Evolutionary conservation across 2,797 vertebrate genomes (phyloP).

Genomic region (Myotis vivesi): DNA sequence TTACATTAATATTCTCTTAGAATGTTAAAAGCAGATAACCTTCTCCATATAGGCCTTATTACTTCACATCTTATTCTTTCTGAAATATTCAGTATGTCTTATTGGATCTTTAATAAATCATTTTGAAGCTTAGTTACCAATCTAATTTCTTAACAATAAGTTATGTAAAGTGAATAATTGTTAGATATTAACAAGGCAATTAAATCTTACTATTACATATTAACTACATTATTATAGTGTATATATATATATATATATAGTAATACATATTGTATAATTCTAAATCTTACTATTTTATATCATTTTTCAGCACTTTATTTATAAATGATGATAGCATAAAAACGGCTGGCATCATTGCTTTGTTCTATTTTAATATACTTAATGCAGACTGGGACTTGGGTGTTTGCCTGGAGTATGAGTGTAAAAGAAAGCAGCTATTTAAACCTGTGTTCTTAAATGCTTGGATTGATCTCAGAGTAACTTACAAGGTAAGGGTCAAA

Average conservation of each 20-base stretch:
- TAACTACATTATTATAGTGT: background rate
- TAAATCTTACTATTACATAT: background rate
- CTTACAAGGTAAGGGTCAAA: conserved; percentile 89
- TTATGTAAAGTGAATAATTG: conserved; percentile 26
- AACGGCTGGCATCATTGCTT: background rate
- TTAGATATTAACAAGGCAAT: conserved; percentile 36
- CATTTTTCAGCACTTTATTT: conserved; percentile 19
- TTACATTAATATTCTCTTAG: conserved; percentile 17
- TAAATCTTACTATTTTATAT: conserved; percentile 31
- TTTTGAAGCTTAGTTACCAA: conserved; percentile 28
- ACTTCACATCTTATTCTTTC: conserved; percentile 29
- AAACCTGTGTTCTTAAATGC: conserved; percentile 92
- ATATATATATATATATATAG: background rate
- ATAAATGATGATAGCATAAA: background rate
- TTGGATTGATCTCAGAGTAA: conserved; percentile 95
- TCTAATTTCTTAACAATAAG: conserved; percentile 34
- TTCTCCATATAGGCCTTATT: background rate
- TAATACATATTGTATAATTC: background rate
- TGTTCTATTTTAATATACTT: conserved; percentile 58
- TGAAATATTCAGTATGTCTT: conserved; percentile 17
- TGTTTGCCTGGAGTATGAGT: conserved; percentile 95
- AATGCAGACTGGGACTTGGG: conserved; percentile 96
- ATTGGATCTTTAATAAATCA: background rate
- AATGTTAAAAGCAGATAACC: background rate
- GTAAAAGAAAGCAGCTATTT: conserved; percentile 94